Evolutionary conservation across 2,113 vertebrate genomes (phyloP).

Genomic region (Sclerurus mexicanus): DNA sequence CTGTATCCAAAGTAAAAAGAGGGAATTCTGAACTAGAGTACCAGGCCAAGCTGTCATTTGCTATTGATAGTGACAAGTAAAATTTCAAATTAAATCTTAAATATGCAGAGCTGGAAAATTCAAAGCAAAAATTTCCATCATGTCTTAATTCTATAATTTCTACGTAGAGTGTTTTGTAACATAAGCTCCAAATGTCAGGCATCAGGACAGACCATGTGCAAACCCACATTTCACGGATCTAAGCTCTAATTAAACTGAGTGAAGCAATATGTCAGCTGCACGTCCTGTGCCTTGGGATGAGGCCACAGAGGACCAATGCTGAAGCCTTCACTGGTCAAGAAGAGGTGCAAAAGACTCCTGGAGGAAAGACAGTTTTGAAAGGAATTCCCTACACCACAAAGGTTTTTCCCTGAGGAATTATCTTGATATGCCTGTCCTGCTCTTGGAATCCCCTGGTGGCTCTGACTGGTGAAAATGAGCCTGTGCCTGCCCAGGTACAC

Average conservation of each 20-base stretch:
- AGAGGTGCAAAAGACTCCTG: neutral
- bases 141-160: neutral
- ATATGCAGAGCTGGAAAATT: neutral
- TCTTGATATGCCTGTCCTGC: neutral
- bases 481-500: neutral
- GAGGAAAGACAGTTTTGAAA: neutral
- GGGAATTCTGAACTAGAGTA: neutral
- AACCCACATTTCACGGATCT: neutral
- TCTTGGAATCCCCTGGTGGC: neutral
- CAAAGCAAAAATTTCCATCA: neutral
- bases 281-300: neutral
- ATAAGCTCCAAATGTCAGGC: neutral
- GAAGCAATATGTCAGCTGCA: neutral
- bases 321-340: neutral
- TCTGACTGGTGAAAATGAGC: neutral
- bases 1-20: neutral
- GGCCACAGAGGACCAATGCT: neutral
- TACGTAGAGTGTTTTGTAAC: neutral
- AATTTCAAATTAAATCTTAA: neutral
- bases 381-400: accelerated
- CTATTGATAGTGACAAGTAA: neutral
- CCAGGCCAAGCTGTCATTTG: neutral
- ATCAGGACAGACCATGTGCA: neutral
- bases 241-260: neutral
- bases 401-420: neutral